A percentile compares a stretch with the other conserved stretches of the same genome.
These are phyloP conservation scores for Podiceps cristatus DNA, from an alignment of 2,113 vertebrate genomes.

Conservation along the genomic window DNA sequence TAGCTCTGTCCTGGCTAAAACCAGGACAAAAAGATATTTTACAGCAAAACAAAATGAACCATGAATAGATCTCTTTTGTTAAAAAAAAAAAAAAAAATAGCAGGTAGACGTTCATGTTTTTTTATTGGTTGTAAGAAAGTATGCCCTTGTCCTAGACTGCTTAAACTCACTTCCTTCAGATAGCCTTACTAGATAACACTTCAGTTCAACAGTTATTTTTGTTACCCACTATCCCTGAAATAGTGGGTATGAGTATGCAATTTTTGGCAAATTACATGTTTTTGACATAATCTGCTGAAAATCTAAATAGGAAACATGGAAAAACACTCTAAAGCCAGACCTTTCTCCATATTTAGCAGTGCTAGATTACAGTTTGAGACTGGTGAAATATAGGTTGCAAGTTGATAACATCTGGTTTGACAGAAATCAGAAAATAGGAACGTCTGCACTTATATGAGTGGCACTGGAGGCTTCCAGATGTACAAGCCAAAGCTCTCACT, in stretches of 20 bases:
- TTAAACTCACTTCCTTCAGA: not conserved
- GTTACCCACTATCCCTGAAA: not conserved
- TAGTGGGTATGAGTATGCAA: not conserved
- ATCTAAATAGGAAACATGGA: not conserved
- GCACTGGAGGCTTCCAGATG: not conserved
- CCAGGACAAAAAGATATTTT: not conserved
- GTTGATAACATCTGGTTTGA: slow-evolving; percentile 2
- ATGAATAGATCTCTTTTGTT: not conserved
- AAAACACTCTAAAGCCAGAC: not conserved
- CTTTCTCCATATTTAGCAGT: slow-evolving; percentile 14
- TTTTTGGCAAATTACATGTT: slow-evolving; percentile 43
- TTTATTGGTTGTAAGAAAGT: not conserved
- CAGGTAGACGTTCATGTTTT: not conserved
- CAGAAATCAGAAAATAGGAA: not conserved
- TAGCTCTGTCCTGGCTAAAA: no score
- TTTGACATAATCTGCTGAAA: slow-evolving; percentile 18
- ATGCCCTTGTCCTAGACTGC: not conserved
- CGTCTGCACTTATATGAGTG: not conserved
- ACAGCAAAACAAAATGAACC: not conserved
- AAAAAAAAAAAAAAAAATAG: not conserved
- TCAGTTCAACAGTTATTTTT: not conserved
- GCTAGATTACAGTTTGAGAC: not conserved
- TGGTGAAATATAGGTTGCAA: not conserved
- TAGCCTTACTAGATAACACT: not conserved
- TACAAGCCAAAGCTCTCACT: not conserved